Evolutionary conservation across 1,140 invertebrate species (phyloP), one percentile per base, ranked within the genome.

Genomic region (Drosophila guanche): DNA sequence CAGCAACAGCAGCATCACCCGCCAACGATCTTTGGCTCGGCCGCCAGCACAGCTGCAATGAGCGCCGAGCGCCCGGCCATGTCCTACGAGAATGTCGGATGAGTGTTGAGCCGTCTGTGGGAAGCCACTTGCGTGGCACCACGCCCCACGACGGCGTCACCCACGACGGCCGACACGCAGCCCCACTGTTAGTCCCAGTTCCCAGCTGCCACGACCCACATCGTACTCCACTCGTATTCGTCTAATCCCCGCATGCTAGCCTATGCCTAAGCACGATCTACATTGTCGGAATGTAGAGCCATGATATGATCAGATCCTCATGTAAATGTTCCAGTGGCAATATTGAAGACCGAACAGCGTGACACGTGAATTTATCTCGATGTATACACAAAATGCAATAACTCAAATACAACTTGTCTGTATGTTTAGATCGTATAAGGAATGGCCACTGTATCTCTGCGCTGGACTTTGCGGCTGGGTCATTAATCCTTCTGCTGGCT

Each of bases 51-150:
- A 12, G 3, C 79, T 73, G n/a, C 83, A 77, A 42, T 74, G 4
- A 62, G 70, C 40, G 56, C 84, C 1, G 90, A 91, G 33, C 90
- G 90, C 3, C 85, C 90, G 12, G 69, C 89, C 1, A 90, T 91
- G 90, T 83, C 90, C 12, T 91, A 91, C 43, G 90, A 91, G 56
- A 91, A 91, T 53, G 90, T 91, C 52, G 90, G 90, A 62, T 91
- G 89, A 90, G 89, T 90, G 74, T 89, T 90, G 65, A 90, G 89
- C 76, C 89, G 89, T 88, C 83, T 90, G 68, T 90, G 89, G 89
- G 89, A 90, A 88, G 89, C 89, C 74, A 90, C 89, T 56, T 89
- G 89, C 77, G 89, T 85, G 70, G 88, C 77, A 66, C 83, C 79
- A 67, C 85, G 89, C 67, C 77, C 90, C 79, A 62, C 79, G 67